Conservation (phyloP, 2,888 invertebrate genomes). For the Phengaris alcon region DNA sequence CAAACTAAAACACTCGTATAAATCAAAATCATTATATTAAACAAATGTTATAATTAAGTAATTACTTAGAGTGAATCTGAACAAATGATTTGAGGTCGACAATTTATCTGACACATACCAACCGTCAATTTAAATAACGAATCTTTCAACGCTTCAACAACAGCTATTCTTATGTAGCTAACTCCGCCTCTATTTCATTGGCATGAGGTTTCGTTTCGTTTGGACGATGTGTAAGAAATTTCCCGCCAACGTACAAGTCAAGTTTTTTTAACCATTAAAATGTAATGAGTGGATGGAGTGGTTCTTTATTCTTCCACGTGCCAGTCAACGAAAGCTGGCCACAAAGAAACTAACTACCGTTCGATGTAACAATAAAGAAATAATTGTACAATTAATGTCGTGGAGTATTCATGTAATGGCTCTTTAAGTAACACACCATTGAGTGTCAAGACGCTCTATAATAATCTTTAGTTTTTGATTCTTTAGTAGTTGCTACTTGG, state of each 20-base stretch:
- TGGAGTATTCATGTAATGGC: constrained; percentile 55
- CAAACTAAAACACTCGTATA: constrained; percentile 36
- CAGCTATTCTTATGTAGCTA: constrained; percentile 40
- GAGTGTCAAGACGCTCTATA: constrained; percentile 43
- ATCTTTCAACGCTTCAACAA: constrained; percentile 55
- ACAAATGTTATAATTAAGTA: constrained; percentile 47
- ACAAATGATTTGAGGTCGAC: constrained; percentile 70
- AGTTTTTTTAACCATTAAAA: constrained; percentile 73
- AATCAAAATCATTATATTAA: constrained; percentile 35
- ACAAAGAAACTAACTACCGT: constrained; percentile 74
- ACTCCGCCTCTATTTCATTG: constrained; percentile 35
- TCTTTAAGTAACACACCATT: constrained; percentile 66
- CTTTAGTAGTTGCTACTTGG: constrained; percentile 32
- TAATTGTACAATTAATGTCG: constrained; percentile 76
- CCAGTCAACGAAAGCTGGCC: constrained; percentile 57
- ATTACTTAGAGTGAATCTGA: constrained; percentile 70
- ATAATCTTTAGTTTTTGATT: constrained; percentile 33
- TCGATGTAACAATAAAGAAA: constrained; percentile 69
- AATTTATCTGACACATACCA: constrained; percentile 73
- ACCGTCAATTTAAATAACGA: constrained; percentile 70
- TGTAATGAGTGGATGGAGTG: constrained; percentile 76
- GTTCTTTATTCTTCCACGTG: constrained; percentile 71
- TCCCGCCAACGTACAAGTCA: constrained; percentile 58
- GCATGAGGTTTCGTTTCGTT: constrained; percentile 41
- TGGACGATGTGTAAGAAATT: constrained; percentile 33